Evolutionary conservation across 2,888 invertebrate species (phyloP), one percentile per base, ranked within the genome.

Genomic region (Strigamia crassipes): DNA sequence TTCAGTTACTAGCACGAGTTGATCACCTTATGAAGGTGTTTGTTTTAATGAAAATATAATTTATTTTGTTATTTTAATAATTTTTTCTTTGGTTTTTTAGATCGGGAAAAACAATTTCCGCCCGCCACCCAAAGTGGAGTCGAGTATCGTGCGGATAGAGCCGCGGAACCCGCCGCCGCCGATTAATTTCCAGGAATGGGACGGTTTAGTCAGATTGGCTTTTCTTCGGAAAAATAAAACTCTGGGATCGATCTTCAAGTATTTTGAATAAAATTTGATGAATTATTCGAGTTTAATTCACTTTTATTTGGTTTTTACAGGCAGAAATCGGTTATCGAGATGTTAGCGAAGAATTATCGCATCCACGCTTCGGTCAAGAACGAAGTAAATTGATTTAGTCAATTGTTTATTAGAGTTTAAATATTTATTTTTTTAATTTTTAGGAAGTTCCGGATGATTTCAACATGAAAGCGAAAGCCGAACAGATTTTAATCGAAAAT

Each of bases 111-210:
- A 99, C 88, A 99, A 99, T 89, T 99, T 99, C 87, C 92, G 94
- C 84, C 99, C 99, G 21, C 99, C 99, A 66, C 99, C 99, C 6
- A 99, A 99, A 91, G 99, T 99, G 0, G 99, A 99, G 88, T 99
- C 99, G 0, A 95, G 95, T 88, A 99, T 99, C 1, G 97, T 99
- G 0, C 91, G 99, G 86, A 93, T 99, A 87, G 99, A 99, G 87
- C 99, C 99, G 0, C 92, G 94, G 86, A 97, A 97, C 89, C 99
- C 99, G 27, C 96, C 98, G 46, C 99, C 99, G 9, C 94, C 95
- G 0, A 94, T 99, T 12, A 95, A 96, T 87, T 99, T 96, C 88
- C 10, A 83, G 82, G 83, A 99, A 90, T 99, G 99, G 99, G 99
- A 99, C 90, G 98, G 99, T 10, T 89, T 99, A 46, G 94, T 98